Evolutionary conservation across 2,888 invertebrate species (phyloP).

Genomic region (Agelastica alni): DNA sequence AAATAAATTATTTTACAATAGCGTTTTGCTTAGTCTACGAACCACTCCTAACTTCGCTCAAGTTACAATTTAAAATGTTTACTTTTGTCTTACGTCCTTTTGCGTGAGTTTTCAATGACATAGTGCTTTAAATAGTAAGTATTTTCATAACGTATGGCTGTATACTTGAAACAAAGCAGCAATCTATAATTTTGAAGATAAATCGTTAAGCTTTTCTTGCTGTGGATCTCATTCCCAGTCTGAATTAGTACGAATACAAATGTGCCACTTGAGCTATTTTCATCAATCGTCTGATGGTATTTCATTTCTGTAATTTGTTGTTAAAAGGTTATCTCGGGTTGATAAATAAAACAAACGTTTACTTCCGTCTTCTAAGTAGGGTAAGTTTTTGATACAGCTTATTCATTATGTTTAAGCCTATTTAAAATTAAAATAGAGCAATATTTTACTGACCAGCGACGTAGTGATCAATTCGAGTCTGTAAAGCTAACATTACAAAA

Average conservation of each 20-base stretch:
- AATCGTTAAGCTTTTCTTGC: constrained; percentile 3
- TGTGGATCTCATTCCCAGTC: not conserved
- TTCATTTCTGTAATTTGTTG: constrained; percentile 16
- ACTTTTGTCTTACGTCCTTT: constrained; percentile 13
- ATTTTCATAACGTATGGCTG: constrained; percentile 11
- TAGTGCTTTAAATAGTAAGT: constrained; percentile 15
- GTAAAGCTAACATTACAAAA: no score
- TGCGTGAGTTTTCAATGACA: constrained; percentile 4
- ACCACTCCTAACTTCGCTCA: not conserved
- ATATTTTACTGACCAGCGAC: no score
- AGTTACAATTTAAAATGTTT: constrained; percentile 14
- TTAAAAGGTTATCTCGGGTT: constrained; percentile 16
- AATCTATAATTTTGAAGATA: constrained; percentile 18
- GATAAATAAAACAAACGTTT: constrained; percentile 6
- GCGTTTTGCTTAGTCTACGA: not conserved
- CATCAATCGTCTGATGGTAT: constrained; percentile 9
- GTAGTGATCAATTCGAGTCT: no score
- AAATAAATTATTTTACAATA: not conserved
- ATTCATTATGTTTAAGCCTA: no score
- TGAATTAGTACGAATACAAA: constrained; percentile 7
- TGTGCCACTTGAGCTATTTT: constrained; percentile 18
- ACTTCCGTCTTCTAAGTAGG: not conserved
- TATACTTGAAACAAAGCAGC: constrained; percentile 14
- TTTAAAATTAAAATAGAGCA: no score
- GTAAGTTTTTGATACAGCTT: no score